Conservation (phyloP, 30 jellyfish, hydroid and myxozoan species). For the Aurelia coerulea region DNA sequence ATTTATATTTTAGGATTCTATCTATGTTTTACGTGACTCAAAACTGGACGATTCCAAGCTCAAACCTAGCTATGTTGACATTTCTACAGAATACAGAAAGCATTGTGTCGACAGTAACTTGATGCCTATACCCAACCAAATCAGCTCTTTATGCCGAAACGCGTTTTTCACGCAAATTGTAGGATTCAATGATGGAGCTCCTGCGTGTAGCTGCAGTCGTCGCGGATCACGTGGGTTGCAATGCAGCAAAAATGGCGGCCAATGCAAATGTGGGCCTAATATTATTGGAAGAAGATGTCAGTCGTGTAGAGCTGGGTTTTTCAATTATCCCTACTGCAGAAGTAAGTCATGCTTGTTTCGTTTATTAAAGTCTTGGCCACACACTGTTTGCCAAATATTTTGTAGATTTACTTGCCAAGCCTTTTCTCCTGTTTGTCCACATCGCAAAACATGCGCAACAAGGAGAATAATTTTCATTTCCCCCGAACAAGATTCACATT, state of each 20-base stretch:
- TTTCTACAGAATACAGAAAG: slow-evolving; percentile 38
- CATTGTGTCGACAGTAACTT: slow-evolving; percentile 52
- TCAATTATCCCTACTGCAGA: slow-evolving; percentile 83
- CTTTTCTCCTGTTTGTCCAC: too few relatives aligned
- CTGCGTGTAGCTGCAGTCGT: slow-evolving; percentile 72
- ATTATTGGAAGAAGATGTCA: slow-evolving; percentile 84
- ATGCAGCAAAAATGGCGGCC: slow-evolving; percentile 84
- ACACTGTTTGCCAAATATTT: too few relatives aligned
- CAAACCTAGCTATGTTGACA: slow-evolving; percentile 56
- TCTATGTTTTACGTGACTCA: too few relatives aligned
- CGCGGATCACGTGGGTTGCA: slow-evolving; percentile 61
- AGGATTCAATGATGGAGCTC: slow-evolving; percentile 65
- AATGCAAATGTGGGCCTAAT: slow-evolving; percentile 79
- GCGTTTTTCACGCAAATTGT: slow-evolving; percentile 59
- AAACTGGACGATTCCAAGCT: neutral
- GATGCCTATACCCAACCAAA: slow-evolving; percentile 43
- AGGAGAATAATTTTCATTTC: too few relatives aligned
- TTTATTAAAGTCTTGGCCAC: neutral
- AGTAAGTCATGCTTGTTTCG: slow-evolving; percentile 21
- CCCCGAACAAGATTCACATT: too few relatives aligned
- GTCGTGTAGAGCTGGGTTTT: slow-evolving; percentile 82
- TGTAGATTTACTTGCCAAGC: too few relatives aligned
- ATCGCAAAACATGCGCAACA: too few relatives aligned
- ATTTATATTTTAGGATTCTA: too few relatives aligned
- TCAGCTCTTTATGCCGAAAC: slow-evolving; percentile 49